Evolutionary conservation across 2,113 vertebrate species (phyloP).

Genomic region (Ramphastos sulfuratus): DNA sequence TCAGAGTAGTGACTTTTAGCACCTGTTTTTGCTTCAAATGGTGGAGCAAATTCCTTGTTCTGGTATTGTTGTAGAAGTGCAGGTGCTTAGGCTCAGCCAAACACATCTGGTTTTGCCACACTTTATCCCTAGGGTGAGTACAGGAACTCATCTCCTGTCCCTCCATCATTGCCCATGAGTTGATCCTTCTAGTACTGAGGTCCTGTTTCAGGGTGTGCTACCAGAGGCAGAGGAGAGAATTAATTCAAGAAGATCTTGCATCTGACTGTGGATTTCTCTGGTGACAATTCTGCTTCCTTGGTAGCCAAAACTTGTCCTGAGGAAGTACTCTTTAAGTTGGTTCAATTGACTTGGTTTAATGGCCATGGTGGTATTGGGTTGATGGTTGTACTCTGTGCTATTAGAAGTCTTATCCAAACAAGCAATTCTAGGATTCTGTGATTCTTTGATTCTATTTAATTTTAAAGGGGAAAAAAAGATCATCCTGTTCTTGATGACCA

Average conservation of each 20-base stretch:
- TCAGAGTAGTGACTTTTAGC: not conserved
- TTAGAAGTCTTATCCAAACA: too few relatives aligned
- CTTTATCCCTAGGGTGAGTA: not conserved
- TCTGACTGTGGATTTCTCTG: not conserved
- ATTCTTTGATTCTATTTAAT: not conserved
- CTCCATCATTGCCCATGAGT: not conserved
- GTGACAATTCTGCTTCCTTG: not conserved
- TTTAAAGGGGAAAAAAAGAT: not conserved
- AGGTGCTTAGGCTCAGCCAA: not conserved
- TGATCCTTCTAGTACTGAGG: fast-evolving
- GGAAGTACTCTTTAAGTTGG: not conserved
- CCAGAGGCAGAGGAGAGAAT: not conserved
- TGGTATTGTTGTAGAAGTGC: not conserved
- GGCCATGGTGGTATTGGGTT: too few relatives aligned
- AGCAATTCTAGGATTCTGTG: too few relatives aligned
- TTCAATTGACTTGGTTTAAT: not conserved
- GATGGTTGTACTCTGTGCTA: too few relatives aligned
- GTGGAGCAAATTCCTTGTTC: not conserved
- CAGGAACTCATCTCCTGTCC: not conserved
- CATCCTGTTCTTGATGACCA: not conserved
- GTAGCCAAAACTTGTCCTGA: not conserved
- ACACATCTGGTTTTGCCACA: not conserved
- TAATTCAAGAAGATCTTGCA: not conserved
- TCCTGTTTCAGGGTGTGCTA: not conserved
- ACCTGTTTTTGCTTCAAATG: not conserved